A percentile compares a stretch with the other conserved stretches of the same genome.
Conservation (phyloP, 2,888 invertebrate species). For the Formica aserva region DNA sequence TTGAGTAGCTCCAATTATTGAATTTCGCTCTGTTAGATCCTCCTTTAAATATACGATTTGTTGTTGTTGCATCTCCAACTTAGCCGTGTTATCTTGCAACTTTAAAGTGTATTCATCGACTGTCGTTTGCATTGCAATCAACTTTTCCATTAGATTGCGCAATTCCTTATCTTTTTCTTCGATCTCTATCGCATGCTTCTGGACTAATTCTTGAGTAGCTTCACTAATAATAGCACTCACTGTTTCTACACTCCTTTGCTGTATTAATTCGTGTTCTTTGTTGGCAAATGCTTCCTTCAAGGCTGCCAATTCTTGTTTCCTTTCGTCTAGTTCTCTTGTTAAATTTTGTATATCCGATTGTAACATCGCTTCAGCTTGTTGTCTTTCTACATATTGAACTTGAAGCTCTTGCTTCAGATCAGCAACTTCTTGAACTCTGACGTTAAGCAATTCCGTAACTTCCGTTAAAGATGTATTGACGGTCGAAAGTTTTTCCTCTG, state of each 20-base stretch:
- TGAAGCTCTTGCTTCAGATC: conserved; percentile 80
- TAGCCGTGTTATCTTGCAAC: conserved; percentile 49
- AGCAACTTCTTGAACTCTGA: conserved; percentile 81
- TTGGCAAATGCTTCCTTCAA: conserved; percentile 61
- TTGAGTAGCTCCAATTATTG: conserved; percentile 40
- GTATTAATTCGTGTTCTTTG: conserved; percentile 64
- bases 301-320: conserved; percentile 72
- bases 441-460: conserved; percentile 79
- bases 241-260: conserved; percentile 62
- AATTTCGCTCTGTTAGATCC: conserved; percentile 58
- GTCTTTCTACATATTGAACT: conserved; percentile 72
- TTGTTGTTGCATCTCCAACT: conserved; percentile 61
- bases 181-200: conserved; percentile 67
- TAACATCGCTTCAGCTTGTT: conserved; percentile 73
- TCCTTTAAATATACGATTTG: conserved; percentile 60
- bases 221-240: conserved; percentile 62
- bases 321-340: conserved; percentile 76
- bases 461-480: conserved; percentile 74
- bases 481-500: conserved; percentile 81
- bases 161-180: conserved; percentile 68
- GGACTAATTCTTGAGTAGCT: conserved; percentile 68
- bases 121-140: conserved; percentile 56
- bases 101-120: conserved; percentile 54
- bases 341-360: conserved; percentile 81
- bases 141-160: conserved; percentile 55